Evolutionary conservation across 2,888 invertebrate genomes (phyloP).

Genomic region (Lycophotia porphyrea): DNA sequence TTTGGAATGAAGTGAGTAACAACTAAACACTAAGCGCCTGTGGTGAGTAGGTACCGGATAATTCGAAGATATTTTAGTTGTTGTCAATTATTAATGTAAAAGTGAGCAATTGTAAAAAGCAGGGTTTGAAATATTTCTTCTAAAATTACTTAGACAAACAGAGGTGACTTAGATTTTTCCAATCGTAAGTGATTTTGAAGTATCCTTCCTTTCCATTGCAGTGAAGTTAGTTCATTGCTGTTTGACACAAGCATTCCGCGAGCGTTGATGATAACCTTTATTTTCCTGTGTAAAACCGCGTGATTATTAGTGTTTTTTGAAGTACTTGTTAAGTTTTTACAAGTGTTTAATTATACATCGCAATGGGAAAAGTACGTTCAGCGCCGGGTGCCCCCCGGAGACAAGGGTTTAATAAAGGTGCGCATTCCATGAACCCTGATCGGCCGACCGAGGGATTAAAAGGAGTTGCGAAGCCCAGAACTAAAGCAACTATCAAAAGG

Average conservation of each 20-base stretch:
- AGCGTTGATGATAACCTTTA: constrained; percentile 62
- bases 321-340: constrained; percentile 34
- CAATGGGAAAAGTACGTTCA: constrained; percentile 95
- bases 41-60: neutral
- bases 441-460: constrained; percentile 94
- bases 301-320: constrained; percentile 51
- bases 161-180: neutral
- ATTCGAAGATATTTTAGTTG: neutral
- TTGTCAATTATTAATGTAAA: neutral
- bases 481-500: constrained; percentile 98
- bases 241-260: constrained; percentile 61
- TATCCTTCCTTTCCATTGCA: constrained; percentile 20
- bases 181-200: constrained; percentile 45
- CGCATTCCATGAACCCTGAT: constrained; percentile 99
- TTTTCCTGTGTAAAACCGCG: constrained; percentile 44
- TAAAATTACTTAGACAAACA: neutral
- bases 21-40: constrained; percentile 20
- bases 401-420: constrained; percentile 95
- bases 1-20: constrained; percentile 44
- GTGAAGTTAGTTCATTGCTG: constrained; percentile 56
- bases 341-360: constrained; percentile 51
- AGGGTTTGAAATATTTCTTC: neutral
- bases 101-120: neutral
- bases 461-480: constrained; percentile 95
- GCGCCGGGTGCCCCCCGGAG: constrained; percentile 94